Evolutionary conservation across 1,140 invertebrate genomes (phyloP), one percentile per base, ranked within the genome.

Genomic region (Cyclargus thomasi): DNA sequence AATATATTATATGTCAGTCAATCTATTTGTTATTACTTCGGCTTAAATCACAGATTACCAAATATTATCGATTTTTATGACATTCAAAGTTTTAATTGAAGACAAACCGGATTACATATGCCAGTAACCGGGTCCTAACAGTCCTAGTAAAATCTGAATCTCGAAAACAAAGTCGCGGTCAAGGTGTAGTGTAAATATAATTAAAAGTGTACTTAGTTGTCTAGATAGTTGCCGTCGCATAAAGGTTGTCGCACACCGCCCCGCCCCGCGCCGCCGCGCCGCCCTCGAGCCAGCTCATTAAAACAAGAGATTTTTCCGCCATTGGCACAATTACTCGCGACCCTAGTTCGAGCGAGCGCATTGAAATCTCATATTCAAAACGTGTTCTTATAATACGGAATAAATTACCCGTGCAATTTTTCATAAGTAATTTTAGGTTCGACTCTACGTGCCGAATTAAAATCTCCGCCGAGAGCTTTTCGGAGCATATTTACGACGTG

Each of bases 401-500:
- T 21, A 55, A 65, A 65, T 57, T 59, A 35, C 65, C 29, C 53
- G 29, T 53, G 53, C 53, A 65, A 53, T 66, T 66, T 10, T 66
- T 29, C 55, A 10, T 59, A 20, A 59, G n/a, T 66, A 66, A 66
- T 66, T 55, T 57, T 29, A 55, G 64, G 64, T 55, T 53, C 17
- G 53, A 18, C 10, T 66, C 29, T 64, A 66, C 64, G 64, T 66
- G 64, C 64, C 22, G 64, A 66, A 20, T 66, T 66, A 55, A 66
- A 66, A 57, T 29, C 53, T 53, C 64, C 53, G 64, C 14, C 53
- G 21, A 35, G 53, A 14, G 53, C 22, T 65, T 64, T 53, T 59
- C 64, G 39, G 64, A 53, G 64, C 55, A 55, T 66, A 18, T 66
- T 66, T 59, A 66, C 55, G 57, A 36, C 53, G 53, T 66, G 65